A percentile compares a stretch with the other conserved stretches of the same genome.
phyloP scores from a whole-genome alignment of 2,888 invertebrate species.

The Dione vanillae region DNA sequence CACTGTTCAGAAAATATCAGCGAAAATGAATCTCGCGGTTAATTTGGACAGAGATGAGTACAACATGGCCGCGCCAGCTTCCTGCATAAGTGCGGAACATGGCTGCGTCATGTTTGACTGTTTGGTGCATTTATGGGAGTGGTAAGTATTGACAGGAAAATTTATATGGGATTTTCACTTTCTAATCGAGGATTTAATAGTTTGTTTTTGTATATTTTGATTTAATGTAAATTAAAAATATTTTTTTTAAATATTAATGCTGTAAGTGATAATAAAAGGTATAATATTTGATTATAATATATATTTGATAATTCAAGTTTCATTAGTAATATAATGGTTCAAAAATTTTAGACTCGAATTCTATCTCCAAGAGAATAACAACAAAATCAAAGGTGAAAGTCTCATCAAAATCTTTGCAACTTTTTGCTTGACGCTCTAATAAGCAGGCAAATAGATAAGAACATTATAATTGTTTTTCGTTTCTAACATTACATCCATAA shows the following conservation, averaged over 20 bases:
- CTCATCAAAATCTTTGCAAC: constrained; percentile 27
- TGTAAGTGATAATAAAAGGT: no score
- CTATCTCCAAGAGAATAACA: constrained; percentile 7
- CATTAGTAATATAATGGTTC: neutral
- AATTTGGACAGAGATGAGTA: constrained; percentile 48
- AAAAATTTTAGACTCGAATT: neutral
- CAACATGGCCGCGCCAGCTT: constrained; percentile 71
- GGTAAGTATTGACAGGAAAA: constrained; percentile 62
- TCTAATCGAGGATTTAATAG: neutral
- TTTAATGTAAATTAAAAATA: no score
- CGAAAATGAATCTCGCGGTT: constrained; percentile 50
- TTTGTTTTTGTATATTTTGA: no score
- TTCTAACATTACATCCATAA: constrained; percentile 1
- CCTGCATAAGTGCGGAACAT: constrained; percentile 75
- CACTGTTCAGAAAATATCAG: neutral
- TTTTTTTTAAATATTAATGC: no score
- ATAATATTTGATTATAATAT: no score
- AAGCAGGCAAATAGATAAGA: constrained; percentile 29
- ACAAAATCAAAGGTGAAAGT: constrained; percentile 30
- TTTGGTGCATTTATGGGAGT: constrained; percentile 78
- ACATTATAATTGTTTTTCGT: constrained; percentile 17
- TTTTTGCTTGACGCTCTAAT: constrained; percentile 32
- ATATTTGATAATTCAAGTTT: no score
- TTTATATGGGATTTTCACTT: neutral
- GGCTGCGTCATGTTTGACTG: constrained; percentile 81